Evolutionary conservation across 2,113 vertebrate genomes (phyloP).

Genomic region (Rhinolophus sinicus): DNA sequence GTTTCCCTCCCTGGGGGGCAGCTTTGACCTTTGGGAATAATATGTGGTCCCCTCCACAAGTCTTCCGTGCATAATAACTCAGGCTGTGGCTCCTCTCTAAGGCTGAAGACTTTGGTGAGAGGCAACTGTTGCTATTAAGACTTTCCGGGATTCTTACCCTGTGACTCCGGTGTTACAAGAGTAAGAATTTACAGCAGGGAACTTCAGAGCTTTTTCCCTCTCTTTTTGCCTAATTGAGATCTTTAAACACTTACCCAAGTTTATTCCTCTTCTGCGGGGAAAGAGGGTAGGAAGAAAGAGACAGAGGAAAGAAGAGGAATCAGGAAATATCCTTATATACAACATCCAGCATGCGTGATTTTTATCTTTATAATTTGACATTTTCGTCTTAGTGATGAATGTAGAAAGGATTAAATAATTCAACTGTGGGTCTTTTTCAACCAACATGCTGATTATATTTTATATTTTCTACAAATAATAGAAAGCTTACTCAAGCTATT

Average conservation of each 20-base stretch:
- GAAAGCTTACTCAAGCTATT: not conserved
- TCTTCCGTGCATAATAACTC: conserved; percentile 1
- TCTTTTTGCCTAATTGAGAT: conserved; percentile 72
- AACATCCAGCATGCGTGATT: not conserved
- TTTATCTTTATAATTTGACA: conserved; percentile 56
- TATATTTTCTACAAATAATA: not conserved
- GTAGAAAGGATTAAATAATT: conserved; percentile 28
- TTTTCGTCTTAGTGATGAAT: conserved; percentile 41
- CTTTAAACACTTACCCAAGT: conserved; percentile 56
- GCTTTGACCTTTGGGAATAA: conserved; percentile 51
- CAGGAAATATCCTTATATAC: not conserved
- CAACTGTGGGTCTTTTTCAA: conserved; percentile 41
- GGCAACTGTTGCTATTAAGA: conserved; percentile 36
- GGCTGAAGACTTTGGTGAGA: not conserved
- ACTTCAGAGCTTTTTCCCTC: conserved; percentile 23
- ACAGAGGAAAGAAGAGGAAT: not conserved
- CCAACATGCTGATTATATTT: not conserved
- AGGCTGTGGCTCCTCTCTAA: conserved; percentile 16
- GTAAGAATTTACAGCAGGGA: conserved; percentile 56
- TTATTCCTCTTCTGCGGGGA: conserved; percentile 27
- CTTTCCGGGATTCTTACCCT: conserved; percentile 62
- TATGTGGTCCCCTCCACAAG: not conserved
- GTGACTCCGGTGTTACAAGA: not conserved
- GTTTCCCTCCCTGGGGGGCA: conserved; percentile 54
- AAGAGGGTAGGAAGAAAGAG: not conserved